Percentiles rank a stretch among this genome's conserved stretches.
Evolutionary conservation across 2,113 vertebrate genomes (phyloP).

Genomic region (Cryptotis parvus): DNA sequence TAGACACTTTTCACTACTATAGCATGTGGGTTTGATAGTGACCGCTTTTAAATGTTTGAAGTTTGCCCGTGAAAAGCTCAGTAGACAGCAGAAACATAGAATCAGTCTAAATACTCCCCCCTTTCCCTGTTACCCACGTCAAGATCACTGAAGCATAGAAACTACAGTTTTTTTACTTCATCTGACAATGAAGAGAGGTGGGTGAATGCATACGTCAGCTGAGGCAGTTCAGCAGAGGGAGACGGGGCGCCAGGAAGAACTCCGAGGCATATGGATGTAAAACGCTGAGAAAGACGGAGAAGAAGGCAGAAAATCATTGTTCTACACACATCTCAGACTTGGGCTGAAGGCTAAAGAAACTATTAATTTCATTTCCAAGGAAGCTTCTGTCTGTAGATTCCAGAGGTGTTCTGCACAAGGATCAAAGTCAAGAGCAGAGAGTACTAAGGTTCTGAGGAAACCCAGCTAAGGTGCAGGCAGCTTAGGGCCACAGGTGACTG

Average conservation of each 20-base stretch:
- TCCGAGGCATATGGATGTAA: neutral
- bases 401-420: neutral
- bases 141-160: neutral
- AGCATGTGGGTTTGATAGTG: neutral
- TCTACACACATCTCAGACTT: neutral
- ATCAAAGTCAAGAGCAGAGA: neutral
- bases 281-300: neutral
- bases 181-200: neutral
- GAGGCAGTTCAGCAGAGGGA: neutral
- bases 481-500: neutral
- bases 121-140: neutral
- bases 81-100: neutral
- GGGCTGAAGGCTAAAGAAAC: constrained; percentile 8
- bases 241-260: neutral
- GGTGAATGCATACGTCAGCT: neutral
- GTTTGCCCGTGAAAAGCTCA: neutral
- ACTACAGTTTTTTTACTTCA: neutral
- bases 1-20: neutral
- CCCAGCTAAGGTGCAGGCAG: neutral
- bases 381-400: neutral
- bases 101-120: neutral
- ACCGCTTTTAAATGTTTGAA: neutral
- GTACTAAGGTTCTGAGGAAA: neutral
- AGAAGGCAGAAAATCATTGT: neutral
- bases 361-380: neutral